Evolutionary conservation across 2,113 vertebrate species (phyloP), one percentile per base, ranked within the genome.

Genomic region (Neotoma lepida): DNA sequence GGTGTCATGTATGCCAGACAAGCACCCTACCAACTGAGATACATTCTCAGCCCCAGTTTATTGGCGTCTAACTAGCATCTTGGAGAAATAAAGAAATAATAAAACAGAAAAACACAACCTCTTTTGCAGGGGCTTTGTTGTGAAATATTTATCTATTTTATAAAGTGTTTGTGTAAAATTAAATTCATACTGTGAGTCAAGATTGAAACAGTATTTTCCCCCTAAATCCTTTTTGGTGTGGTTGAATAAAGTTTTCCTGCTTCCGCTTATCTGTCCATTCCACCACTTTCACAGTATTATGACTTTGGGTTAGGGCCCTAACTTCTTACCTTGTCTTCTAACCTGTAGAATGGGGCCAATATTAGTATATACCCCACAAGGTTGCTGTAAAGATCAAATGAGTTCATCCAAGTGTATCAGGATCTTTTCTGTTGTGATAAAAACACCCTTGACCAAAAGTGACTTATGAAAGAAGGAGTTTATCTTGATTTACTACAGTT

Each of bases 101-200:
- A 77, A 61, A 77, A 39, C 51, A 86, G 71, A 46, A 44, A 86
- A 90, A 20, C 22, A 39, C 18, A 61, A 1, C 8, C 14, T 84
- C 9, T 63, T 90, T 84, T 49, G 3, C 33, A 81, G 24, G 39
- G 18, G 0, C 84, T 33, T 93, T 93, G 30, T 63, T 63, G 22
- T 84, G 68, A 87, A 87, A 58, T 93, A 30, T 22, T 81, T 89
- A 90, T 39, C 26, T 76, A 1, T 76, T 90, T 86, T 70, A 87
- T 44, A 33, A 51, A 92, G 90, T 86, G 15, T 66, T 28, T 82
- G 6, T 94, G 4, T 77, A 54, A 35, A 49, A 66, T 88, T 49
- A n/a, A 86, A 51, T 92, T 86, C 41, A 58, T 44, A n/a, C 18
- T 71, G 9, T 61, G 30, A 74, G 10, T 88, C 71, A 88, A 17